Conservation (phyloP, 2,113 vertebrate genomes). For the Natator depressus region DNA sequence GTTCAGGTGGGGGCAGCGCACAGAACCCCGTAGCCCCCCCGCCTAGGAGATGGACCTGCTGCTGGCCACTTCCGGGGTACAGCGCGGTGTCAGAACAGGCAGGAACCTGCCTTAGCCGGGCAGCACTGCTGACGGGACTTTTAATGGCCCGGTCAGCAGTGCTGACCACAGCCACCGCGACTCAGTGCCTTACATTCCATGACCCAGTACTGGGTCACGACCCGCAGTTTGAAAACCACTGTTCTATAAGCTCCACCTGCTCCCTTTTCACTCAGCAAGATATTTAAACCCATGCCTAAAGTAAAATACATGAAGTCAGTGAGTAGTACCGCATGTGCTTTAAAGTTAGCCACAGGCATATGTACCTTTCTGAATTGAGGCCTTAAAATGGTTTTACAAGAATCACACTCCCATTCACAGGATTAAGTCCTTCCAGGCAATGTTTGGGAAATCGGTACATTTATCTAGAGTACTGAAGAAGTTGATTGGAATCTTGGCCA, state of each 20-base stretch:
- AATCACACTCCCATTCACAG: background rate
- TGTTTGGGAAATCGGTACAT: background rate
- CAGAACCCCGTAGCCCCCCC: too few species aligned
- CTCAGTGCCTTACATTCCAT: too few species aligned
- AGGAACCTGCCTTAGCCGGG: too few species aligned
- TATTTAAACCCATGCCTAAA: rapidly evolving
- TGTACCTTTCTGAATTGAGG: background rate
- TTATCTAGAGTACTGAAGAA: background rate
- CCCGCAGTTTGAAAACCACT: too few species aligned
- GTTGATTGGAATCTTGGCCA: background rate
- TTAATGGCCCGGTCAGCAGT: too few species aligned
- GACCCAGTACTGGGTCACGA: too few species aligned
- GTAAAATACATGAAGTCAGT: background rate
- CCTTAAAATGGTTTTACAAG: background rate
- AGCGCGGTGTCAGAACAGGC: too few species aligned
- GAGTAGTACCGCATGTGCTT: background rate
- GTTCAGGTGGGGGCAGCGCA: too few species aligned
- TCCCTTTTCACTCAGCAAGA: background rate
- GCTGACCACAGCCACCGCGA: too few species aligned
- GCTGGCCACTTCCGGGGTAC: too few species aligned
- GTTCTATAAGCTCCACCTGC: background rate
- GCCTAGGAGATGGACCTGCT: too few species aligned
- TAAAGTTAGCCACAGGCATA: background rate
- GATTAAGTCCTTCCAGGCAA: background rate
- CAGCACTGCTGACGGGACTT: too few species aligned